phyloP scores from a whole-genome alignment of 2,888 invertebrate genomes.

The Odontothrips loti region DNA sequence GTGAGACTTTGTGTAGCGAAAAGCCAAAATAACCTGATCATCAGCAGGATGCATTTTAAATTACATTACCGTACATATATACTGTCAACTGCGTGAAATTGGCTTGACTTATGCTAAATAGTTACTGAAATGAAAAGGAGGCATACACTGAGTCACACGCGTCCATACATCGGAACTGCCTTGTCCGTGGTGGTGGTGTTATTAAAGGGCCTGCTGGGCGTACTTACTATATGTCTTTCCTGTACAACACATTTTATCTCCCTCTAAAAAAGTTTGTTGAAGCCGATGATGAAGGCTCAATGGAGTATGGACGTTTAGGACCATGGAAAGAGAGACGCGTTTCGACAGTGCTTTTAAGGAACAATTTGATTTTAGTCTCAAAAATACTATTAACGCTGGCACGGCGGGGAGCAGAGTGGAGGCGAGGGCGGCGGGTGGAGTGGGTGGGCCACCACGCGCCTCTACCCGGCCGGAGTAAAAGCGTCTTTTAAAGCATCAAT shows the following conservation, averaged over 20 bases:
- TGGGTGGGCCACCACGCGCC: not conserved
- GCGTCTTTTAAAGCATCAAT: not conserved
- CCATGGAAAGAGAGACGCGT: not conserved
- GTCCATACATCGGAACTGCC: too few species aligned
- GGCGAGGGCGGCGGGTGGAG: not conserved
- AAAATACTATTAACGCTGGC: slow-evolving; percentile 8
- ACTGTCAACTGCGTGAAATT: too few species aligned
- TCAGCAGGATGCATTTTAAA: too few species aligned
- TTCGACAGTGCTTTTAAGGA: not conserved
- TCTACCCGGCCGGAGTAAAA: not conserved
- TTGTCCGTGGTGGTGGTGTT: too few species aligned
- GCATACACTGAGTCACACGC: too few species aligned
- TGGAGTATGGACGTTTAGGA: not conserved
- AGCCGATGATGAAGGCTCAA: not conserved
- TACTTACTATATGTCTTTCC: too few species aligned
- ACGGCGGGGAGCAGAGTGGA: not conserved
- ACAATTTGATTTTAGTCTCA: not conserved
- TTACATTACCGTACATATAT: too few species aligned
- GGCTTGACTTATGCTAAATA: too few species aligned
- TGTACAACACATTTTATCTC: not conserved
- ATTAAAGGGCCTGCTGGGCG: too few species aligned
- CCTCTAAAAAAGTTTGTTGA: not conserved
- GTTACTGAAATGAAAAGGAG: too few species aligned
- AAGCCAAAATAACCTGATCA: too few species aligned
- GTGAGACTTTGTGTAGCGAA: too few species aligned